Evolutionary conservation across 2,113 vertebrate species (phyloP), one percentile per base, ranked within the genome.

Genomic region (Raphicerus campestris): DNA sequence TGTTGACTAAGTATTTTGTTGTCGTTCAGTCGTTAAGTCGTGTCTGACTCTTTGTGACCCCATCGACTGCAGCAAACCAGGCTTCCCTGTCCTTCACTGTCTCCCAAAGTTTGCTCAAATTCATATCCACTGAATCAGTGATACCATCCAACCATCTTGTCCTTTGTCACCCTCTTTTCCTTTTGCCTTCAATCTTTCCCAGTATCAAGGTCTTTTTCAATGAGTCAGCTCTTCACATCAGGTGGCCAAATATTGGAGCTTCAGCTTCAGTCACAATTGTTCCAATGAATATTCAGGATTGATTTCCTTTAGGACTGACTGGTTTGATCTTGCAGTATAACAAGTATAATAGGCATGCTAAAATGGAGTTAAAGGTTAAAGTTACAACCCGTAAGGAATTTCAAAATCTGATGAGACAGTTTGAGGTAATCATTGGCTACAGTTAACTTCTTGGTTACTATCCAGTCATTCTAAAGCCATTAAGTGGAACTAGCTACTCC

Each of bases 321-420:
- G 70, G 11, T 42, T 75, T 42, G 22, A 42, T 42, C 70, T 75
- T 42, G 70, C 39, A 75, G 22, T 75, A 42, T 75, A 87, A 85
- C 51, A 82, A 73, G 35, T 78, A 0, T 87, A 87, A 85, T 56
- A 82, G 42, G 7, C 56, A 82, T 73, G 26, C 7, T 95, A 22
- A 78, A 82, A 83, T 96, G 24, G 9, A 35, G 9, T 94, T 93
- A 94, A 83, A 81, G n/a, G 3, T 89, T 89, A 89, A 82, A 89
- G 73, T 94, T 84, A 26, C 3, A 89, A 86, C 56, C 45, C 30
- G 0, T 92, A 39, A 53, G 89, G 45, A 32, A 84, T 95, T 85
- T 93, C 49, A 87, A 32, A 81, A 81, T 94, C 30, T 88, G 55
- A 32, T 73, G 80, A 96, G 84, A 93, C 14, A 86, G 58, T 90